These are phyloP conservation scores for Arctocebus calabarensis DNA, from an alignment of 2,797 vertebrate species.

Conservation along the genomic window DNA sequence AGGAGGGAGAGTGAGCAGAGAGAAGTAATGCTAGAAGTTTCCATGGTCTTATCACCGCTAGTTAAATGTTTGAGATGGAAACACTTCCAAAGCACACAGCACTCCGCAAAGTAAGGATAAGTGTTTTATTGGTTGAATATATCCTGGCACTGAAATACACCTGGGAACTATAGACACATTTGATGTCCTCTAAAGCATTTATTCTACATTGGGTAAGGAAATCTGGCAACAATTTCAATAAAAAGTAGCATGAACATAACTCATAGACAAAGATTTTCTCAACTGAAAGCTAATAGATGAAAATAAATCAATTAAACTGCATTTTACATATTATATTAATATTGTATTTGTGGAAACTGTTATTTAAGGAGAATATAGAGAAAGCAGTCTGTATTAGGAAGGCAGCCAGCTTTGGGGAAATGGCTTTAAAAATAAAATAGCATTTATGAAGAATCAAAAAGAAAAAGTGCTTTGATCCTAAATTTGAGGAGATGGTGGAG, in stretches of 20 bases:
- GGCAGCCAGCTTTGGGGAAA: neutral
- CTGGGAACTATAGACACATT: neutral
- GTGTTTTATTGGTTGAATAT: neutral
- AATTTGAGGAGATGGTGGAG: neutral
- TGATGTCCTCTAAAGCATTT: neutral
- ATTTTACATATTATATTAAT: neutral
- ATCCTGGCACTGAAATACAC: neutral
- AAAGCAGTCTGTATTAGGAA: neutral
- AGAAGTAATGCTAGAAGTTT: neutral
- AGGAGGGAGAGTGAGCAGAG: neutral
- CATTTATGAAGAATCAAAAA: neutral
- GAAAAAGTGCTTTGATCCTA: neutral
- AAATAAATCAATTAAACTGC: neutral
- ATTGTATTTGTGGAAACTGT: neutral
- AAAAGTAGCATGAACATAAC: neutral
- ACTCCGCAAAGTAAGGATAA: neutral
- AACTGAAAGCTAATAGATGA: neutral
- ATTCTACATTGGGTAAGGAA: neutral
- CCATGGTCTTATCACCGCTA: conserved; percentile 46
- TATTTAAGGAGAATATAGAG: neutral
- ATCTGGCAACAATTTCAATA: neutral
- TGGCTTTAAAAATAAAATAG: conserved; percentile 30
- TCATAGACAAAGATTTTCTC: neutral
- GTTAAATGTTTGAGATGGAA: conserved; percentile 55
- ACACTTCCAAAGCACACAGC: conserved; percentile 55